A percentile compares a stretch with the other conserved stretches of the same genome.
Conservation (phyloP, 2,888 invertebrate species). For the Agapostemon virescens region DNA sequence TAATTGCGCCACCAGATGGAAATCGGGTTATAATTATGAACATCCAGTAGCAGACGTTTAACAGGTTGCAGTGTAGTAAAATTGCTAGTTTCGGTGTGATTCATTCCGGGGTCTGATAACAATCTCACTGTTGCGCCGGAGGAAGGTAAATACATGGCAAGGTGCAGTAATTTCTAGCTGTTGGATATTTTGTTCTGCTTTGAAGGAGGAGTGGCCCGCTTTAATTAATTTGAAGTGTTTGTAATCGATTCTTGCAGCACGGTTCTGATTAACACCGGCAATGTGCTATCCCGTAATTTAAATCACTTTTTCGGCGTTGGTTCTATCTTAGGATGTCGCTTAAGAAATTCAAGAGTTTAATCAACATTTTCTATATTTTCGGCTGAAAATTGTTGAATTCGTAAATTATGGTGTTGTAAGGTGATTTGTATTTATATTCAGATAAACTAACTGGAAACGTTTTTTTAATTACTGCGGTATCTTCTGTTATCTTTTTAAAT, state of each 20-base stretch:
- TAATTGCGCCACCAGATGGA: constrained; percentile 45
- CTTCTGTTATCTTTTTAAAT: too few species aligned
- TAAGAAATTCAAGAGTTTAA: not conserved
- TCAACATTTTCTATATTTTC: not conserved
- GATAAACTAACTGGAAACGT: not conserved
- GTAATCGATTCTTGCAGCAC: not conserved
- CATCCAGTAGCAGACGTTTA: constrained; percentile 31
- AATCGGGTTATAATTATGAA: constrained; percentile 44
- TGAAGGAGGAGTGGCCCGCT: constrained; percentile 2
- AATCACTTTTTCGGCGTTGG: not conserved
- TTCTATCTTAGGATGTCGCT: not conserved
- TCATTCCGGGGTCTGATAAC: constrained; percentile 27
- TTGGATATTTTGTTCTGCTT: constrained; percentile 10
- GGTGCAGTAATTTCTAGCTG: not conserved
- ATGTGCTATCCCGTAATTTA: not conserved
- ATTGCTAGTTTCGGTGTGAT: constrained; percentile 38
- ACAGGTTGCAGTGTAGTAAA: constrained; percentile 24
- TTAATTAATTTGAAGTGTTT: constrained; percentile 8
- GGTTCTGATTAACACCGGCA: not conserved
- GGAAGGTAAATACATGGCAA: constrained; percentile 25
- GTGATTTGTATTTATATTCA: too few species aligned
- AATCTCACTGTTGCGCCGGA: constrained; percentile 18
- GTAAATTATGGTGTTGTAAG: too few species aligned
- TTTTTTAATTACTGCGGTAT: not conserved
- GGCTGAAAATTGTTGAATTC: too few species aligned